These are phyloP conservation scores for Bothrops alternatus DNA, from an alignment of 2,797 vertebrate genomes.

Conservation along the genomic window DNA sequence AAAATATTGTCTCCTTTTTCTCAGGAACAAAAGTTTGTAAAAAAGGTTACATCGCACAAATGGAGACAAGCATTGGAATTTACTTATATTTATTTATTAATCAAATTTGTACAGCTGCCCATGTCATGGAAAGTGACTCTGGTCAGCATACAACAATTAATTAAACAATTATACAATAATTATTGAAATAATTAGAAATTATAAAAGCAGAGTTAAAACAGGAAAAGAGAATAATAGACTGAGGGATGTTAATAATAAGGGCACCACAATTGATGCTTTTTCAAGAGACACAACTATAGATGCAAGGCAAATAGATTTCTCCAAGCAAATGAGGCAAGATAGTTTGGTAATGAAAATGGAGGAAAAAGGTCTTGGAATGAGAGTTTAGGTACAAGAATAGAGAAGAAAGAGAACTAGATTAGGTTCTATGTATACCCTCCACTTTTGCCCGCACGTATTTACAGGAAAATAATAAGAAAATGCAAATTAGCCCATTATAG, in stretches of 20 bases:
- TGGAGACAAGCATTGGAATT: background rate
- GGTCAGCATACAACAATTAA: background rate
- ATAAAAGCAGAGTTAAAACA: background rate
- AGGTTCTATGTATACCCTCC: background rate
- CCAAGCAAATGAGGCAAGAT: background rate
- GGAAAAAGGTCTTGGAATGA: background rate
- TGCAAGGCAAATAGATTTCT: background rate
- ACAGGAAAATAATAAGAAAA: constrained; percentile 5
- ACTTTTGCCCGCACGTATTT: background rate
- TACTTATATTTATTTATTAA: background rate
- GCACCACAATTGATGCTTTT: background rate
- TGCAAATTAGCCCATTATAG: background rate
- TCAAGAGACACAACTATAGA: background rate
- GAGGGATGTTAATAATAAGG: background rate
- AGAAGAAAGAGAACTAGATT: background rate
- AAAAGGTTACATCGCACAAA: background rate
- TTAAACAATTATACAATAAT: background rate
- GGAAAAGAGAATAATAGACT: background rate
- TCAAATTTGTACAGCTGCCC: background rate
- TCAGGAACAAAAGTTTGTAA: background rate
- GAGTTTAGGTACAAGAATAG: background rate
- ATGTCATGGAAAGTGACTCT: background rate
- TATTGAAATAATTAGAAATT: background rate
- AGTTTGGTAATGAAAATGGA: background rate
- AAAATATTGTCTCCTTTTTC: background rate